Evolutionary conservation across 30 jellyfish, hydroid and myxozoan species (phyloP), one percentile per base, ranked within the genome.

Genomic region (Aurelia sp.): DNA sequence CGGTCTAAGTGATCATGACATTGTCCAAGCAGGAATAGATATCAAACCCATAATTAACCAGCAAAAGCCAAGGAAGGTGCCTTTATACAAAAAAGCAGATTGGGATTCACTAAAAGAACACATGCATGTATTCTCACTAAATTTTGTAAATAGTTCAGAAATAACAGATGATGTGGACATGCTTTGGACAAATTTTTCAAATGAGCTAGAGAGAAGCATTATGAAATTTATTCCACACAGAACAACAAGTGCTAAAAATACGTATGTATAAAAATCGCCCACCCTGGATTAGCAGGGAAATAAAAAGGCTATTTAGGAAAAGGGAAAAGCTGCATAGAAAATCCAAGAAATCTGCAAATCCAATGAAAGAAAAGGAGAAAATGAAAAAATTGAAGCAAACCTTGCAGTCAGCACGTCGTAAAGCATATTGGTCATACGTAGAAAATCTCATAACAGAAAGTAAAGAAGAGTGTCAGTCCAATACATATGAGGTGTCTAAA

Each of bases 21-120:
- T 53, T 76, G 88, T 76, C 80, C 80, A 68, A 68, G 80, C 88
- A 35, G 88, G 58, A 76, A 59, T 76, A 53, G 80, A 76, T 76
- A 58, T 76, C 60, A 53, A 76, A 74, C 78, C 79, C 63, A 74
- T 15, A 38, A 41, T 38, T 18, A 41, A 51, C 48, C 40, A 41
- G 74, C 86, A 74, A 51, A 74, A 74, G 19, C 86, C 86, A 38
- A 41, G 78, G 78, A 41, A 51, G 50, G 61, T 74, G 73, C 61
- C 40, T 8, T 19, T 74, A 22, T 74, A 74, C 77, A 74, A 74
- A 50, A 74, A 19, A 44, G 77, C 86, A 74, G 86, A 74, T 51
- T 74, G 86, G 88, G 74, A 61, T 58, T 12, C 60, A 78, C 50
- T 78, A 58, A 61, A 58, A 41, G 88, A 31, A 55, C 78, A 57